These are phyloP conservation scores for Chaenodraco wilsoni DNA, from an alignment of 2,797 vertebrate genomes.

Conservation along the genomic window DNA sequence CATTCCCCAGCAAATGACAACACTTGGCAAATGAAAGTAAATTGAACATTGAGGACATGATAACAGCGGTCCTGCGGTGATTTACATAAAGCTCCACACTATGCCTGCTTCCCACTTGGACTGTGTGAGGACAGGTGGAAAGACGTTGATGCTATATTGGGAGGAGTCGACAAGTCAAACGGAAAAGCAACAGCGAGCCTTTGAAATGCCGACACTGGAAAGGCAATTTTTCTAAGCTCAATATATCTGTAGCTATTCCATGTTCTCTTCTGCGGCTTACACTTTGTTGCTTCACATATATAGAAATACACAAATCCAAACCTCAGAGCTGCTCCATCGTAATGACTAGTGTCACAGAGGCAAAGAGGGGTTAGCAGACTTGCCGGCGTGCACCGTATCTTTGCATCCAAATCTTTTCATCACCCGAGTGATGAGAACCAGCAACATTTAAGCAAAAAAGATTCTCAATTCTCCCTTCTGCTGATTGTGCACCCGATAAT, in stretches of 20 bases:
- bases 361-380: slow-evolving; percentile 25
- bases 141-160: not conserved
- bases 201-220: not conserved
- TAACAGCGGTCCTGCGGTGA: slow-evolving; percentile 15
- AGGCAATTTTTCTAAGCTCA: not conserved
- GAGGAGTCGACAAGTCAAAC: not conserved
- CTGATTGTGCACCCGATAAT: slow-evolving; percentile 58
- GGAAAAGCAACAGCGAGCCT: not conserved
- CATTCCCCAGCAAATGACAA: slow-evolving; percentile 51
- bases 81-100: slow-evolving; percentile 20
- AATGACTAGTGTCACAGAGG: slow-evolving; percentile 16
- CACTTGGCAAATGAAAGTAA: slow-evolving; percentile 43
- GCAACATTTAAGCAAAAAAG: slow-evolving; percentile 36
- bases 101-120: not conserved
- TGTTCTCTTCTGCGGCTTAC: not conserved
- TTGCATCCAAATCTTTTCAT: slow-evolving; percentile 47
- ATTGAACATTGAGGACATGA: slow-evolving; percentile 26
- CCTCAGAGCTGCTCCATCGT: slow-evolving; percentile 3
- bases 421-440: slow-evolving; percentile 47
- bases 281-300: not conserved
- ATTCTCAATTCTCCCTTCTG: slow-evolving; percentile 36
- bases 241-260: not conserved
- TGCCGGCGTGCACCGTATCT: slow-evolving; percentile 38
- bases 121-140: not conserved
- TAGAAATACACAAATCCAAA: not conserved